Percentiles rank a stretch among this genome's conserved stretches.
Conservation (phyloP, 2,113 vertebrate species). For the human region DNA sequence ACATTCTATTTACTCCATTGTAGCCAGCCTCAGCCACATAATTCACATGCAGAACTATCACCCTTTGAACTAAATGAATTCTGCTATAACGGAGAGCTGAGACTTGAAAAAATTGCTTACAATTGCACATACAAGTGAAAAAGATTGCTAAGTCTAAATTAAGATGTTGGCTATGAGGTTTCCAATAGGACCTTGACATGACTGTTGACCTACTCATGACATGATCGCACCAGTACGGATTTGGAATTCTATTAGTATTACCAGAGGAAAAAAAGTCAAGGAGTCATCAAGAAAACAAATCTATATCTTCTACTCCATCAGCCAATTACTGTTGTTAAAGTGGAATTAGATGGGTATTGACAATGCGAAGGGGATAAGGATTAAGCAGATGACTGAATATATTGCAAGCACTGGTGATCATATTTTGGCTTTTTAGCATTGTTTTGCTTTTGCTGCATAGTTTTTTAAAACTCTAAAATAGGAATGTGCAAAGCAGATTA, state of each 20-base stretch:
- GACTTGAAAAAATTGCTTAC: constrained; percentile 88
- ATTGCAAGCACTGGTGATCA: constrained; percentile 73
- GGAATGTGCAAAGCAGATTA: constrained; percentile 45
- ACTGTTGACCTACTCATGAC: constrained; percentile 99
- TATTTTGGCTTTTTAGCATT: not conserved
- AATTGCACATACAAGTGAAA: constrained; percentile 88
- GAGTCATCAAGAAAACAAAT: constrained; percentile 99
- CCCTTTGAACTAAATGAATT: constrained; percentile 86
- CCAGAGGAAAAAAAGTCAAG: constrained; percentile 97
- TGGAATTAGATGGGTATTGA: constrained; percentile 99
- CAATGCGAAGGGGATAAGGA: constrained; percentile 94
- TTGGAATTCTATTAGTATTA: constrained; percentile 99
- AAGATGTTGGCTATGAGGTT: constrained; percentile 99
- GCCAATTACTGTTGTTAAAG: constrained; percentile 99
- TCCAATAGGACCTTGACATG: constrained; percentile 99
- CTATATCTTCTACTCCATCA: constrained; percentile 99
- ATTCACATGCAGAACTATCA: constrained; percentile 86
- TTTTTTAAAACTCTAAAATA: constrained; percentile 32
- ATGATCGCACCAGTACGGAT: constrained; percentile 96
- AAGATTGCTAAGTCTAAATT: constrained; percentile 96
- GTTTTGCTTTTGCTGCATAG: constrained; percentile 55
- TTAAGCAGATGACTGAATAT: constrained; percentile 90
- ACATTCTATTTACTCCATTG: constrained; percentile 73
- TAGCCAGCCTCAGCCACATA: constrained; percentile 75
- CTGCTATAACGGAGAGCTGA: constrained; percentile 84